Base-by-base conservation (phyloP, 2,797 vertebrate species). In the Microctenopoma stevenorrisi region DNA sequence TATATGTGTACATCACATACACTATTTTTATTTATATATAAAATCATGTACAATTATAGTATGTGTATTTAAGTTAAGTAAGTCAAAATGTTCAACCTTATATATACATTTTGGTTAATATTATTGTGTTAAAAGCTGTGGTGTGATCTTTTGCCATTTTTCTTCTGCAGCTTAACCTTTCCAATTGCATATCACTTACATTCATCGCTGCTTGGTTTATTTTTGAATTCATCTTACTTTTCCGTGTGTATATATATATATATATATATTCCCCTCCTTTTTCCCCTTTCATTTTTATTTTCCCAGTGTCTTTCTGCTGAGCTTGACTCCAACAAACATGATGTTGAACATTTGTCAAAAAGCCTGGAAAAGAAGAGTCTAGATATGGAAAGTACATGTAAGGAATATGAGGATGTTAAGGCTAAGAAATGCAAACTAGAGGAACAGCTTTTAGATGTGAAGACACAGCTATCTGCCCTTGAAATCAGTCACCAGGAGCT, bases 291-390 rank as follows among this genome's bases (percentile, higher is more conserved):
- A 87, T 63, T 81, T 88, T 95, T 86, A 94, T 94, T 91, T 92
- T 90, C 93, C 88, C 95, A 98, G 98, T 96, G 94, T 87, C 94
- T 99, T 94, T 95, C 94, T 91, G 94, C 94, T 95, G 93, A 96
- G 91, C 95, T 98, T 96, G 95, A 95, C 72, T 94, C 96, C 94
- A 92, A 92, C 95, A 96, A 94, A 92, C 95, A 95, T 94, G 95
- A 96, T 79, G 89, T 94, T 93, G 95, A 98, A 86, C 92, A 92
- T 82, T 93, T 97, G 90, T 94, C 94, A 90, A 93, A 94, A 94
- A 92, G 97, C 85, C 85, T 96, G 93, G 95, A 95, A 91, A 95
- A 87, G 87, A 93, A 96, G 87, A 94, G 82, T 82, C 87, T 94
- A 92, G 95, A 95, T 86, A 95, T 96, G 87, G 95, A 96, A 81